Conservation (phyloP, 2,888 invertebrate species). For the Pyralis farinalis region DNA sequence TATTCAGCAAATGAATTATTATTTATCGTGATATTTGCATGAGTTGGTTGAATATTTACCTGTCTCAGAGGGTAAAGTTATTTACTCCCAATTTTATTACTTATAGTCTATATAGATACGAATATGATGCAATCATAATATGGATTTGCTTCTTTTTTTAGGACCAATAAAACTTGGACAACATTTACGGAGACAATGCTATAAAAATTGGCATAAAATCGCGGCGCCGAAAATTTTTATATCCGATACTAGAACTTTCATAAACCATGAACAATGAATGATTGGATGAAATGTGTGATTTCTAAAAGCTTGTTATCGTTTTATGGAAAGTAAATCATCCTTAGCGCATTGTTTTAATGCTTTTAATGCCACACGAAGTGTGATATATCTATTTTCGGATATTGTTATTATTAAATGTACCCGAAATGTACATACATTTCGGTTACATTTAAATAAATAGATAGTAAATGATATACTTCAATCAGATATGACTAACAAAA, state of each 20-base stretch:
- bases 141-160: constrained; percentile 45
- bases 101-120: constrained; percentile 4
- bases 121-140: constrained; percentile 43
- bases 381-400: too few species aligned
- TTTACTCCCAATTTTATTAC: constrained; percentile 6
- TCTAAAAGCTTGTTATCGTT: constrained; percentile 12
- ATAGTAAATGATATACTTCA: too few species aligned
- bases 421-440: too few species aligned
- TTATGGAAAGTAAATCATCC: constrained; percentile 9
- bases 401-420: too few species aligned
- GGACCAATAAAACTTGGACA: constrained; percentile 65
- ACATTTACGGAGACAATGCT: constrained; percentile 72
- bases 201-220: constrained; percentile 76
- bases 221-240: constrained; percentile 68
- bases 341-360: too few species aligned
- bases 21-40: constrained; percentile 27
- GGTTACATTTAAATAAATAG: too few species aligned
- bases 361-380: too few species aligned
- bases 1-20: constrained; percentile 12
- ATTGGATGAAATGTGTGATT: constrained; percentile 43
- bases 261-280: constrained; percentile 50
- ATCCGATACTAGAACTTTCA: constrained; percentile 53
- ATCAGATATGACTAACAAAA: too few species aligned
- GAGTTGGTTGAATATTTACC: constrained; percentile 1
- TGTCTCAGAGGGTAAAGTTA: not conserved